Evolutionary conservation across 2,888 invertebrate species (phyloP).

Genomic region (Melipona bicolor): DNA sequence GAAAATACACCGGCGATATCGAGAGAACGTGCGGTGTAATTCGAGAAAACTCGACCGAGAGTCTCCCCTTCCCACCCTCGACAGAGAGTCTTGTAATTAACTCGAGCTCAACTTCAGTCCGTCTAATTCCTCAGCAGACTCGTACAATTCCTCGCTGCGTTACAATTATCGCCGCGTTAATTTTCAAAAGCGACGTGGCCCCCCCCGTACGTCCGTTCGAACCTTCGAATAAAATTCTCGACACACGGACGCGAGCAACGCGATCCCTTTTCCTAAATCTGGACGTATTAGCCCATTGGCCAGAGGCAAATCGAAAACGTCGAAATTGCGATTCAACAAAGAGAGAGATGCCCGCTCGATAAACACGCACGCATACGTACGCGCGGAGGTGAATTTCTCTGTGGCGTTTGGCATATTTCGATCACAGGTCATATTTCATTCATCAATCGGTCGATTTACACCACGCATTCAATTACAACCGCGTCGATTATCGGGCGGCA

Average conservation of each 20-base stretch:
- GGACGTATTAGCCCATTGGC: too few relatives aligned
- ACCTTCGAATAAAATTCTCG: background rate
- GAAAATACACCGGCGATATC: background rate
- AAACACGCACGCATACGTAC: too few relatives aligned
- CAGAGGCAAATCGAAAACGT: too few relatives aligned
- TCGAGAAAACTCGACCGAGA: background rate
- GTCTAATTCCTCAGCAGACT: background rate
- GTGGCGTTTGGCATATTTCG: constrained; percentile 1
- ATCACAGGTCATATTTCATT: constrained; percentile 20
- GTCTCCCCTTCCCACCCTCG: background rate
- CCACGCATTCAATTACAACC: constrained; percentile 37
- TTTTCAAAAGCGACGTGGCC: background rate
- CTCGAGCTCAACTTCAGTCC: background rate
- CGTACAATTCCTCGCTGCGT: background rate
- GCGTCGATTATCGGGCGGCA: constrained; percentile 32
- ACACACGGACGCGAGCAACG: background rate
- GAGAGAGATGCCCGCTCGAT: too few relatives aligned
- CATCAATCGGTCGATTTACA: constrained; percentile 43
- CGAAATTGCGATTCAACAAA: too few relatives aligned
- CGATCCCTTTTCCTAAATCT: background rate
- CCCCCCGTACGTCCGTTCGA: background rate
- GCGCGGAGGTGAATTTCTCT: too few relatives aligned
- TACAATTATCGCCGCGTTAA: background rate
- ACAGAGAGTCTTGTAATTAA: background rate
- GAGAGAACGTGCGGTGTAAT: background rate